Conservation (phyloP, 2,113 vertebrate species). For the Numida meleagris region DNA sequence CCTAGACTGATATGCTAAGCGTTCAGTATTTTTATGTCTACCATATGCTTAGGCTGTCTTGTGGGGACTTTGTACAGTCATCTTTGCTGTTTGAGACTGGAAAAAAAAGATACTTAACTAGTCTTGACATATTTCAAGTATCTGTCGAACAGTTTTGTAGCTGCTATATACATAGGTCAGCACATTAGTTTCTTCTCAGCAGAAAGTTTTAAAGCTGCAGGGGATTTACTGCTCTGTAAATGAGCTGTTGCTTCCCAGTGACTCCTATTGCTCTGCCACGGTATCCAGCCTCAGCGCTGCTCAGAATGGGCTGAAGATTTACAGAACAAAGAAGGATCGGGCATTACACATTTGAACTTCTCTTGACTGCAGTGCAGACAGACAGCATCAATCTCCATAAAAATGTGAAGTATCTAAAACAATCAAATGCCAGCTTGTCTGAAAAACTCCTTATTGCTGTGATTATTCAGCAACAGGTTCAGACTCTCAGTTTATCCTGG, state of each 20-base stretch:
- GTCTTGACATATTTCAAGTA: not conserved
- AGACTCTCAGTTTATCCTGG: not conserved
- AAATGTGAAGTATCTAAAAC: not conserved
- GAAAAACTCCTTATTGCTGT: not conserved
- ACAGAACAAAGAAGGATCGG: conserved; percentile 1
- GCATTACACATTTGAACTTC: not conserved
- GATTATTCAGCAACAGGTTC: not conserved
- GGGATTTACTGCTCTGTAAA: conserved; percentile 52
- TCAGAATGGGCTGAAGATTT: conserved; percentile 25
- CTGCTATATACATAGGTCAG: conserved; percentile 13
- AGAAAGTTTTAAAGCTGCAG: conserved; percentile 27
- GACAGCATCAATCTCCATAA: not conserved
- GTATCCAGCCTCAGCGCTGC: not conserved
- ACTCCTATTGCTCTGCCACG: conserved; percentile 13
- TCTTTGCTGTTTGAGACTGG: not conserved
- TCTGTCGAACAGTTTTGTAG: not conserved
- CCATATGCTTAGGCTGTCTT: conserved; percentile 19
- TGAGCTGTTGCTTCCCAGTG: conserved; percentile 53
- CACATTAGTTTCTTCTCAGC: conserved; percentile 30
- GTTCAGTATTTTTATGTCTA: conserved; percentile 17
- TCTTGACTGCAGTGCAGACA: not conserved
- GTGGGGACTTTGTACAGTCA: not conserved
- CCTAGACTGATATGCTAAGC: not conserved
- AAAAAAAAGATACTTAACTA: not conserved
- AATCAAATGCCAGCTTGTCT: not conserved